Conservation (phyloP, 2,797 vertebrate species). For the Eospalax fontanierii region DNA sequence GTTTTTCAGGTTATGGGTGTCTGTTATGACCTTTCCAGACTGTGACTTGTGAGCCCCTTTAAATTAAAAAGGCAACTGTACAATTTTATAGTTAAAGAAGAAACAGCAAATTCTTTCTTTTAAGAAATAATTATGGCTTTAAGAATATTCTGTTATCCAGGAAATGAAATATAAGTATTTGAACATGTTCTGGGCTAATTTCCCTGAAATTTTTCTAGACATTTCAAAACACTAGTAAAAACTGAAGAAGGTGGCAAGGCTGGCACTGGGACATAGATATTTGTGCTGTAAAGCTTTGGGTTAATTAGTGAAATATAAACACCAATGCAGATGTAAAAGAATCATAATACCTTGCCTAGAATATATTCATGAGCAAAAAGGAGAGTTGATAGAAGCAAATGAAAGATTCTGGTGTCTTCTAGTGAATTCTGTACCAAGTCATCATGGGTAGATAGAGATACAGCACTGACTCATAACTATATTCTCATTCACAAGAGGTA, state of each 20-base stretch:
- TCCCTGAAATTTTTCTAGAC: conserved; percentile 6
- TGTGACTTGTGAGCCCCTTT: conserved; percentile 51
- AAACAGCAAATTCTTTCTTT: conserved; percentile 35
- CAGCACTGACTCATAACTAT: neutral
- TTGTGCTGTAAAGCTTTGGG: neutral
- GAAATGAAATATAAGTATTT: conserved; percentile 60
- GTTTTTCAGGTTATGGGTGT: conserved; percentile 62
- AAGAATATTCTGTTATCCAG: conserved; percentile 42
- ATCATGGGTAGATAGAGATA: neutral
- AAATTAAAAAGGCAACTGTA: conserved; percentile 57
- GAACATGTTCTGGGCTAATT: conserved; percentile 21
- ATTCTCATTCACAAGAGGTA: conserved; percentile 4
- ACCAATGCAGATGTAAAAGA: neutral
- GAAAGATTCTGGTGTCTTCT: neutral
- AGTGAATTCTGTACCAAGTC: neutral
- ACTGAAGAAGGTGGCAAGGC: neutral
- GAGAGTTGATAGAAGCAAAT: neutral
- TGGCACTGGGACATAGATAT: neutral
- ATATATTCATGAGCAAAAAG: neutral
- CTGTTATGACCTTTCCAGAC: neutral
- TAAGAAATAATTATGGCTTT: conserved; percentile 46
- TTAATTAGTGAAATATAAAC: conserved; percentile 41
- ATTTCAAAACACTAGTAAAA: conserved; percentile 38
- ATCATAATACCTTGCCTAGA: neutral
- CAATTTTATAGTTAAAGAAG: conserved; percentile 53